Evolutionary conservation across 2,113 vertebrate species (phyloP), one percentile per base, ranked within the genome.

Genomic region (Eudyptes chrysolophus): DNA sequence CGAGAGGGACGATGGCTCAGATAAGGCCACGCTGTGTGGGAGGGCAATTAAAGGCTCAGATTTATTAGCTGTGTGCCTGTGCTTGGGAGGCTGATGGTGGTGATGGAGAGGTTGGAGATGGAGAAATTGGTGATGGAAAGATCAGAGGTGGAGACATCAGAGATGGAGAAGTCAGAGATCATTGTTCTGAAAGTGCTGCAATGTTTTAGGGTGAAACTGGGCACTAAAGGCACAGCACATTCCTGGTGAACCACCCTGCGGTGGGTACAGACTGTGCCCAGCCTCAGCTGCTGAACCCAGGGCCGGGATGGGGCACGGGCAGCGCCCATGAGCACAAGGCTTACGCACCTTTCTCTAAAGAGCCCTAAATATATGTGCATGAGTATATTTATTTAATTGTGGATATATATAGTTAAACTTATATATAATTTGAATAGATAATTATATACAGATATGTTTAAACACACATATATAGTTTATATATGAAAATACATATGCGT

Each of bases 231-330:
- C 42, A 27, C 36, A 46, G 32, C 13, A 8, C 26, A 15, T 9
- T 36, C 22, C 25, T 8, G 9, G 25, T 49, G 60, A 57, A 12
- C 22, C 60, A 55, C 25, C 2, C 26, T 8, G 42, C 3, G 2
- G 21, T 20, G 49, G 49, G 55, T 49, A 20, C 22, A 21, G 30
- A 14, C 65, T 66, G 57, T 65, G 44, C 36, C 36, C 20, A 9
- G 30, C 32, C 54, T 18, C 51, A 27, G 82, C 78, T 1, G 2
- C 16, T 3, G 20, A 49, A 6, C 10, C 16, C 4, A 0, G 32
- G 36, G 51, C 42, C 0, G 2, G n/a, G 17, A 7, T 25, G 30
- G 36, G 58, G 11, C 0, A 3, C 3, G 13, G 30, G 61, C 46
- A 13, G 25, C 36, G 70, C 22, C 84, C 25, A 3, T 6, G 25